These are phyloP conservation scores for Lissocephala sabroskyi DNA, from an alignment of 2,888 invertebrate genomes.

Conservation along the genomic window DNA sequence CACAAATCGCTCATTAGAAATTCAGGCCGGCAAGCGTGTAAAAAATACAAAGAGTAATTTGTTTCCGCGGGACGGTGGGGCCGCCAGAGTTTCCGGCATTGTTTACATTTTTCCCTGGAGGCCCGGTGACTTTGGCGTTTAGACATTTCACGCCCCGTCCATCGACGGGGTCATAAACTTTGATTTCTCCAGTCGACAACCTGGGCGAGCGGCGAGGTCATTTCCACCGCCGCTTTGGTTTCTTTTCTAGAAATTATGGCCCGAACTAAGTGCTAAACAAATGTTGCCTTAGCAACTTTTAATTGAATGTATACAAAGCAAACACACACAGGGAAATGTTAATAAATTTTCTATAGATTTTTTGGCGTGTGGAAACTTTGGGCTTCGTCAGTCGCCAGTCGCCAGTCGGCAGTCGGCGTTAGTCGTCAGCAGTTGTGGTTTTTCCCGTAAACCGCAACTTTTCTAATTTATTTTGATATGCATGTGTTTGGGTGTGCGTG, in stretches of 20 bases:
- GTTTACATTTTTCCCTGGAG: too few relatives aligned
- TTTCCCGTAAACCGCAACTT: conserved; percentile 48
- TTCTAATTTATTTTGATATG: conserved; percentile 58
- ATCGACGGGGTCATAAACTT: conserved; percentile 35
- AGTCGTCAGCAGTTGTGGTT: conserved; percentile 13
- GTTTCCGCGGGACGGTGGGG: too few relatives aligned
- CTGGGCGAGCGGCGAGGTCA: too few relatives aligned
- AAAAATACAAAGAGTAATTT: too few relatives aligned
- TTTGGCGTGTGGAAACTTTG: conserved; percentile 29
- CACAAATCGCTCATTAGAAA: conserved; percentile 46
- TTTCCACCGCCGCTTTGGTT: too few relatives aligned
- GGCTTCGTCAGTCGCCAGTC: not conserved
- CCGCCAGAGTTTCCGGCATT: too few relatives aligned
- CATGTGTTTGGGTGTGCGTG: conserved; percentile 26
- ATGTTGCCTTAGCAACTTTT: conserved; percentile 49
- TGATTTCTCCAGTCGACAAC: conserved; percentile 23
- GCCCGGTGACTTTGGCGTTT: too few relatives aligned
- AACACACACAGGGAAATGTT: conserved; percentile 30
- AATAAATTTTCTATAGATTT: conserved; percentile 51
- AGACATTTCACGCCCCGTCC: too few relatives aligned
- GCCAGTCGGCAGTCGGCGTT: conserved; percentile 16
- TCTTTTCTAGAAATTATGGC: not conserved
- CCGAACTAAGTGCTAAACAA: conserved; percentile 41
- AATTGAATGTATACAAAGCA: conserved; percentile 45
- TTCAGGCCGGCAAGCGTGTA: conserved; percentile 25